phyloP scores from a whole-genome alignment of 2,113 vertebrate species.

The Proteles cristata region DNA sequence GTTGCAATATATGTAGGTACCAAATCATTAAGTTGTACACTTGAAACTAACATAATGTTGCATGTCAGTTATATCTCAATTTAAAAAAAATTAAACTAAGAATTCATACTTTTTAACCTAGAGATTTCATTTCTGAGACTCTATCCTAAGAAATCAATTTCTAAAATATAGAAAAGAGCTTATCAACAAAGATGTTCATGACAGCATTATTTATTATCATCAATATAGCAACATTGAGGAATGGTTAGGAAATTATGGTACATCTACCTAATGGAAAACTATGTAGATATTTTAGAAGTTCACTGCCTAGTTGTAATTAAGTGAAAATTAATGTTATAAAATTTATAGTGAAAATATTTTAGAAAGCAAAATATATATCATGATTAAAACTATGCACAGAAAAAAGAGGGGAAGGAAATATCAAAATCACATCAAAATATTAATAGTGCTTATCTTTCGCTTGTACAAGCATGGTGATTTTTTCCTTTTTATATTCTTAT shows the following conservation, averaged over 20 bases:
- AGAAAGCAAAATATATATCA: neutral
- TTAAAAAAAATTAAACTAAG: neutral
- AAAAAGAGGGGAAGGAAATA: neutral
- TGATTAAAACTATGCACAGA: neutral
- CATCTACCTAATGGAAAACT: conserved; percentile 6
- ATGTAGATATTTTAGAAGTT: conserved; percentile 20
- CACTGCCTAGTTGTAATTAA: neutral
- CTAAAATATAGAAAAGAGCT: conserved; percentile 6
- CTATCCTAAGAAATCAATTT: neutral
- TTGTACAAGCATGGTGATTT: neutral
- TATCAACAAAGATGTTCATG: neutral
- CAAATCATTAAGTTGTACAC: neutral
- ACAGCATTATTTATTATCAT: neutral
- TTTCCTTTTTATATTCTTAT: neutral
- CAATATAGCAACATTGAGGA: neutral
- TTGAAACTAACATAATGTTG: neutral
- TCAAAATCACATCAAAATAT: neutral
- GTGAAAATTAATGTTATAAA: conserved; percentile 39
- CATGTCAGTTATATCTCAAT: neutral
- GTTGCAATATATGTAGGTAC: neutral
- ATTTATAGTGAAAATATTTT: conserved; percentile 13
- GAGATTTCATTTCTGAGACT: conserved; percentile 27
- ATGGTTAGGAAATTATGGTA: neutral
- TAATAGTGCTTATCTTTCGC: neutral
- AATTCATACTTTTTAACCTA: neutral